Evolutionary conservation across 2,888 invertebrate species (phyloP).

Genomic region (Hedychridium roseum): DNA sequence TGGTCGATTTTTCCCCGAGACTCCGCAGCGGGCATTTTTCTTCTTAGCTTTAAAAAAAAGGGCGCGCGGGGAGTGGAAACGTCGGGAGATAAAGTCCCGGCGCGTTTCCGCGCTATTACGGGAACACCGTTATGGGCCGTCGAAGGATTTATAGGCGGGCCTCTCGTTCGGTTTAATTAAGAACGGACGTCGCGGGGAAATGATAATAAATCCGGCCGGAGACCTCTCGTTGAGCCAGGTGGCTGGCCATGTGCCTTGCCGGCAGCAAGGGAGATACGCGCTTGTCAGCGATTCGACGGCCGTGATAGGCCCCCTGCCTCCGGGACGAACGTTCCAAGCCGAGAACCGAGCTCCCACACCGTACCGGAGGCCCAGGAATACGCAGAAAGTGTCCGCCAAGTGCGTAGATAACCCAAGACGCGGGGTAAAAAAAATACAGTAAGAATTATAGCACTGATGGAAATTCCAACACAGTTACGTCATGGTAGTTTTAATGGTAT

Average conservation of each 20-base stretch:
- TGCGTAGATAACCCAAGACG: not conserved
- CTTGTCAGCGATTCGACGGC: constrained; percentile 16
- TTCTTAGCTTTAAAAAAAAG: constrained; percentile 5
- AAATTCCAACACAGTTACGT: no score
- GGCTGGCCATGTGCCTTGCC: not conserved
- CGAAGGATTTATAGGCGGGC: no score
- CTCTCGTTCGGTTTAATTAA: constrained; percentile 31
- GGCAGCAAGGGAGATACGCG: not conserved
- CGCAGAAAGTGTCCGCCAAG: not conserved
- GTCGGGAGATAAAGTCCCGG: constrained; percentile 19
- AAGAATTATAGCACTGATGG: no score
- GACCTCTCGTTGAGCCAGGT: no score
- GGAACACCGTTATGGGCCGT: no score
- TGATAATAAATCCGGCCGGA: constrained; percentile 12
- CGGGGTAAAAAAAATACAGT: not conserved
- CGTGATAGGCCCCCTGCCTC: constrained; percentile 20
- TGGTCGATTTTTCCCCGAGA: not conserved
- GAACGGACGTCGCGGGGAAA: constrained; percentile 8
- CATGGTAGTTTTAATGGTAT: no score
- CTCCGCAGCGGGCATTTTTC: not conserved
- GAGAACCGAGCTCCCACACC: not conserved
- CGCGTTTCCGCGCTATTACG: constrained; percentile 6
- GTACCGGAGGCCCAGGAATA: not conserved
- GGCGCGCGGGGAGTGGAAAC: constrained; percentile 16
- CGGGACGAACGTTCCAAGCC: constrained; percentile 5